These are phyloP conservation scores for Erebia aethiops DNA, from an alignment of 2,888 invertebrate species.

Conservation along the genomic window DNA sequence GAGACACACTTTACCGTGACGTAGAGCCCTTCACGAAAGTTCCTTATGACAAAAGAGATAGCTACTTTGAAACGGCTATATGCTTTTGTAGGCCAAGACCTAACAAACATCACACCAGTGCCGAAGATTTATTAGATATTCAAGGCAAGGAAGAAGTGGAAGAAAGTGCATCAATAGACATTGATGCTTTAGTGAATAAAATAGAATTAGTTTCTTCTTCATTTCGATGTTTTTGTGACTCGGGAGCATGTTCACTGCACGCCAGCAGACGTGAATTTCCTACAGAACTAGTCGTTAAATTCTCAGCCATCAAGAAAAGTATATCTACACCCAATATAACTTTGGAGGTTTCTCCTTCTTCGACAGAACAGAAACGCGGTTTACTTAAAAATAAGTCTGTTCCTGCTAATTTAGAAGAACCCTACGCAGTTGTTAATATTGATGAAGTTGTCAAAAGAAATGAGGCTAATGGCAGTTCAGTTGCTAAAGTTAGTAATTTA, in stretches of 20 bases:
- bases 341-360: constrained; percentile 61
- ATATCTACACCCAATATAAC: constrained; percentile 77
- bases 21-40: constrained; percentile 63
- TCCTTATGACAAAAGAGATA: constrained; percentile 59
- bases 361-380: constrained; percentile 53
- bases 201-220: constrained; percentile 63
- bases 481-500: constrained; percentile 30
- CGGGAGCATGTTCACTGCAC: constrained; percentile 66
- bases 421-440: constrained; percentile 65
- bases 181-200: constrained; percentile 56
- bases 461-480: constrained; percentile 37
- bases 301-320: constrained; percentile 74
- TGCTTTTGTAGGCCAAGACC: constrained; percentile 75
- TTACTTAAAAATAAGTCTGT: constrained; percentile 68
- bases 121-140: constrained; percentile 71
- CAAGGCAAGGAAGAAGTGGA: constrained; percentile 52
- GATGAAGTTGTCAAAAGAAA: constrained; percentile 59
- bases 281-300: constrained; percentile 65
- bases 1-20: constrained; percentile 67
- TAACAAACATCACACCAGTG: constrained; percentile 71
- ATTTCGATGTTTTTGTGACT: constrained; percentile 76
- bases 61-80: constrained; percentile 76
- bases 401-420: constrained; percentile 68
- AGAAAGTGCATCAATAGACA: constrained; percentile 62
- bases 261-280: constrained; percentile 60